Conservation (phyloP, 2,797 vertebrate species). For the Paramormyrops hopkinsi region DNA sequence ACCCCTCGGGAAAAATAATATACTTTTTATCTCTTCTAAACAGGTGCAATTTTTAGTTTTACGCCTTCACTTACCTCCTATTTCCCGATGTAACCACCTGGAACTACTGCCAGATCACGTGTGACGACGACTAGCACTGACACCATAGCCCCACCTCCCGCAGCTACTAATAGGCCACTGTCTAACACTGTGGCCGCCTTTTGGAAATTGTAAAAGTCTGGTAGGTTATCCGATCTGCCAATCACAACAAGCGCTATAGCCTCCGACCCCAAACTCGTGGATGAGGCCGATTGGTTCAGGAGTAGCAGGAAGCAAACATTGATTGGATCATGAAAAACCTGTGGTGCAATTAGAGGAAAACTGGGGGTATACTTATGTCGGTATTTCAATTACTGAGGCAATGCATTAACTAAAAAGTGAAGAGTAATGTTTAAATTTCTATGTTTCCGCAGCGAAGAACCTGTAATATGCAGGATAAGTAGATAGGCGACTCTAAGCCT, state of each 20-base stretch:
- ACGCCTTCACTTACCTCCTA: constrained; percentile 56
- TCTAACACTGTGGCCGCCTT: constrained; percentile 15
- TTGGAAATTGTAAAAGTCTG: constrained; percentile 31
- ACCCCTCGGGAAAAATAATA: neutral
- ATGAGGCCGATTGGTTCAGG: constrained; percentile 58
- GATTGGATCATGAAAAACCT: constrained; percentile 46
- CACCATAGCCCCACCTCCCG: constrained; percentile 24
- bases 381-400: constrained; percentile 15
- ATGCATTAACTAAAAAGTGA: neutral
- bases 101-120: constrained; percentile 64
- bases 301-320: constrained; percentile 35
- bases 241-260: constrained; percentile 24
- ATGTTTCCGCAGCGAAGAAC: neutral
- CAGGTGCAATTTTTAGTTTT: constrained; percentile 2
- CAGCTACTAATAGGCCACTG: constrained; percentile 42
- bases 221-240: constrained; percentile 45
- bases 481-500: neutral
- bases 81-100: constrained; percentile 55
- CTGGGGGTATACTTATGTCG: constrained; percentile 18
- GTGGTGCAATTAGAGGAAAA: constrained; percentile 15
- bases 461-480: neutral
- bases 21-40: neutral
- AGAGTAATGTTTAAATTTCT: neutral
- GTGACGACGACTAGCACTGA: constrained; percentile 36
- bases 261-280: constrained; percentile 63